These are phyloP conservation scores for Seriola rivoliana DNA, from an alignment of 2,113 vertebrate species.

Conservation along the genomic window DNA sequence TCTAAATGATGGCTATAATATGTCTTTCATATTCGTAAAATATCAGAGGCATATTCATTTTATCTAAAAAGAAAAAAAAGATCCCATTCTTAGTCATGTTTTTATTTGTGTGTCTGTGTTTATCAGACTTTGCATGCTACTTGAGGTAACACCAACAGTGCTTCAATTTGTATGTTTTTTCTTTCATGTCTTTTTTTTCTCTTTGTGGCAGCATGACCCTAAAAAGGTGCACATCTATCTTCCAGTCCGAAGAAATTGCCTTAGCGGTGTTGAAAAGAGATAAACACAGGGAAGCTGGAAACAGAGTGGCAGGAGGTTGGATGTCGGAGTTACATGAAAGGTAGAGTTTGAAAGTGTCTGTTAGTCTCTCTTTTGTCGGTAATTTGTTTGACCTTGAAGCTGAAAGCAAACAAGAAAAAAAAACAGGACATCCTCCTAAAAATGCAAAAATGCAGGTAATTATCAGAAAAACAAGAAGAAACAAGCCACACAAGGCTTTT, in stretches of 20 bases:
- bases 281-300: constrained; percentile 9
- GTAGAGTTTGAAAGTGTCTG: constrained; percentile 6
- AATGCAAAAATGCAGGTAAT: background rate
- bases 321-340: background rate
- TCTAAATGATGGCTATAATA: background rate
- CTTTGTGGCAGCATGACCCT: background rate
- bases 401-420: constrained; percentile 34
- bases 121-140: background rate
- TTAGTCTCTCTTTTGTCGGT: constrained; percentile 1
- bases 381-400: constrained; percentile 31
- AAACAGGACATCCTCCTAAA: background rate
- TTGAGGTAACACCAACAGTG: background rate
- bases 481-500: background rate
- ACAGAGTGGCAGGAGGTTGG: constrained; percentile 6
- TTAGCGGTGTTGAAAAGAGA: background rate
- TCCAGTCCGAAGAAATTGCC: background rate
- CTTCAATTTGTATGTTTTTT: background rate
- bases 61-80: background rate
- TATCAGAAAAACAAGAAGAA: background rate
- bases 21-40: background rate
- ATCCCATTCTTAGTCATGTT: background rate
- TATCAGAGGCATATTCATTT: background rate
- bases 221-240: background rate
- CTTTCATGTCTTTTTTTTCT: background rate
- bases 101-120: background rate